Base-by-base conservation (phyloP, 2,888 invertebrate genomes). In the Melinaea menophilus region DNA sequence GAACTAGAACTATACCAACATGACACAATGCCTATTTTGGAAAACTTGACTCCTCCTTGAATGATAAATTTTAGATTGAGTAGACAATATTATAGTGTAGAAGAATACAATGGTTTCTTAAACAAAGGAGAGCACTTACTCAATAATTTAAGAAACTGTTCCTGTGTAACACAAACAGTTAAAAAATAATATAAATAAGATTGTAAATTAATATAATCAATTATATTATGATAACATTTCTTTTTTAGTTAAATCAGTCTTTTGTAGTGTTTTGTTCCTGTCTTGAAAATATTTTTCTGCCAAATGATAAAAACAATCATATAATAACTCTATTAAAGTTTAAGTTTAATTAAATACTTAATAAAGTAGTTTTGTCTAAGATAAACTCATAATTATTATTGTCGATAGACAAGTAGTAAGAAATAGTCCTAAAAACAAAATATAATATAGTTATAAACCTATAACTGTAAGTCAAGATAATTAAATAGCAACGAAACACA, bases 401-500 rank as follows among this genome's bases (percentile, higher is more conserved):
- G 2, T 9, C 9, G 3, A 41, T 41, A 9, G 0, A 9, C 9
- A 41, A 41, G 9, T 41, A 41, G 22, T 9, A 5, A n/a, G 33
- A 47, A 62, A 41, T 51, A 57, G 47, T 55, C 54, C 47, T 41
- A 47, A 64, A 55, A 59, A 33, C 7, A 60, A n/a, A 57, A 58
- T 11, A n/a, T 11, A 60, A 59, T 64, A 60, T 31, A 46, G 33
- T 61, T 55, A 13, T 47, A 46, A 22, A 61, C 58, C 11, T 13
- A 13, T 34, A 47, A 35, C 31, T 64, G 55, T 63, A 72, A 75
- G 76, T 83, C 83, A 82, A 82, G 75, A 72, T 77, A 76, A 79
- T 78, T 76, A 75, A 80, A 79, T 81, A 75, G 75, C 77, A 71
- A 77, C 73, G 74, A 80, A 82, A 81, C 79, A 76, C 77, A 73